These are phyloP conservation scores for Calosoma granatense DNA, from an alignment of 1,140 invertebrate genomes.

Conservation along the genomic window DNA sequence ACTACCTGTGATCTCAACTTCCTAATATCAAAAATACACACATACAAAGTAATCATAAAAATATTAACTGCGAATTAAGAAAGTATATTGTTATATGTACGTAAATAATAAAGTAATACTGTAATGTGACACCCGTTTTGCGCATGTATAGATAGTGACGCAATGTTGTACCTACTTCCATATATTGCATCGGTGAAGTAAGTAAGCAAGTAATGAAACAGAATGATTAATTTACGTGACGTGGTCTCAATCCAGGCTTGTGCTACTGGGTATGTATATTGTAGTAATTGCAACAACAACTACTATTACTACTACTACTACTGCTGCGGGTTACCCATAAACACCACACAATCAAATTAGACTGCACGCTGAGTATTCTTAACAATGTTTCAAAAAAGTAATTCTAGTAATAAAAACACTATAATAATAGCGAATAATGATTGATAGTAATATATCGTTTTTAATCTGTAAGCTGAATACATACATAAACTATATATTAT, in stretches of 20 bases:
- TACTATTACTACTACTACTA: too few relatives aligned
- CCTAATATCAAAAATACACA: constrained; percentile 9
- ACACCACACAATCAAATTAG: constrained; percentile 38
- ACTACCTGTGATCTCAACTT: constrained; percentile 7
- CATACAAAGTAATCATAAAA: constrained; percentile 5
- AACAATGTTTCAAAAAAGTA: constrained; percentile 19
- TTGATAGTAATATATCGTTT: constrained; percentile 18
- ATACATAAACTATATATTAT: constrained; percentile 26
- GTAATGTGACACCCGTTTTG: background rate
- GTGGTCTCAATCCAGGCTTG: too few relatives aligned
- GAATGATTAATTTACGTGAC: too few relatives aligned
- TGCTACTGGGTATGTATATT: too few relatives aligned
- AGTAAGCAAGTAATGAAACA: too few relatives aligned
- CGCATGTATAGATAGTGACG: too few relatives aligned
- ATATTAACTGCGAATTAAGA: constrained; percentile 4
- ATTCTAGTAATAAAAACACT: constrained; percentile 25
- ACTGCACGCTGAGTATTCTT: constrained; percentile 36
- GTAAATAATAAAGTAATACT: background rate
- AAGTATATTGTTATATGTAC: constrained; percentile 6
- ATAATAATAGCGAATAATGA: constrained; percentile 13
- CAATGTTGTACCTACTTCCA: too few relatives aligned
- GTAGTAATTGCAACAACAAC: too few relatives aligned
- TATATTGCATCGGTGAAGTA: too few relatives aligned
- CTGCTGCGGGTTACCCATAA: constrained; percentile 16
- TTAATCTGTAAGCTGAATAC: constrained; percentile 16